Evolutionary conservation across 1,140 invertebrate genomes (phyloP).

Genomic region (Branchinecta lynchi): DNA sequence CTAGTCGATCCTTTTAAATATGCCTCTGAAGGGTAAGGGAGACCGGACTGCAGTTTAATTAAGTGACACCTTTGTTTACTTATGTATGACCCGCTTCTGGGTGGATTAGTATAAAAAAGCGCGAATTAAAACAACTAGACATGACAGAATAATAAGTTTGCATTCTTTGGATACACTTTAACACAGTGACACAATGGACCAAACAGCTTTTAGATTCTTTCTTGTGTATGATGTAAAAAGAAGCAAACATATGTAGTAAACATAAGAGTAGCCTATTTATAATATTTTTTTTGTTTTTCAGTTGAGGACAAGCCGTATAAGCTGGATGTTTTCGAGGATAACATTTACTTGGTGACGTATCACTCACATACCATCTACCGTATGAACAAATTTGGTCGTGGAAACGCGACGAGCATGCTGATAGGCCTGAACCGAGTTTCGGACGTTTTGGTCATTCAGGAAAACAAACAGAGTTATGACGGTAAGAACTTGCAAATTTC

Average conservation of each 20-base stretch:
- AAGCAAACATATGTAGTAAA: not conserved
- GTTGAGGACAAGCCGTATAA: constrained; percentile 41
- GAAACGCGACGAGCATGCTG: constrained; percentile 38
- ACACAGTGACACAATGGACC: no score
- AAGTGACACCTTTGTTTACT: no score
- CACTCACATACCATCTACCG: constrained; percentile 44
- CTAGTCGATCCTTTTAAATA: no score
- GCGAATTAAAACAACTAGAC: no score
- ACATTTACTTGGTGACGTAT: constrained; percentile 47
- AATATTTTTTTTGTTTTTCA: constrained; percentile 22
- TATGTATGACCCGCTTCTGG: no score
- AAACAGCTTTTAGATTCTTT: no score
- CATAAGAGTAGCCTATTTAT: not conserved
- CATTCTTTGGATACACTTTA: no score
- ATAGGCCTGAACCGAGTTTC: constrained; percentile 40
- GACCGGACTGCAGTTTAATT: no score
- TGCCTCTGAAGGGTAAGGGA: no score
- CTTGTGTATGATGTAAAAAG: no score
- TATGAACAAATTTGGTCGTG: constrained; percentile 50
- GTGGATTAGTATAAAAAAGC: no score
- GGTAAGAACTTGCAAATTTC: constrained; percentile 27
- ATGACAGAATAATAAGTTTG: no score
- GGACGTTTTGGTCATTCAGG: constrained; percentile 49
- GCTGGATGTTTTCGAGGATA: constrained; percentile 57
- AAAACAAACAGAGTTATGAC: constrained; percentile 42